Percentiles rank a stretch among this genome's conserved stretches.
These are phyloP conservation scores for Oppia nitens DNA, from an alignment of 1,140 invertebrate genomes.

Conservation along the genomic window DNA sequence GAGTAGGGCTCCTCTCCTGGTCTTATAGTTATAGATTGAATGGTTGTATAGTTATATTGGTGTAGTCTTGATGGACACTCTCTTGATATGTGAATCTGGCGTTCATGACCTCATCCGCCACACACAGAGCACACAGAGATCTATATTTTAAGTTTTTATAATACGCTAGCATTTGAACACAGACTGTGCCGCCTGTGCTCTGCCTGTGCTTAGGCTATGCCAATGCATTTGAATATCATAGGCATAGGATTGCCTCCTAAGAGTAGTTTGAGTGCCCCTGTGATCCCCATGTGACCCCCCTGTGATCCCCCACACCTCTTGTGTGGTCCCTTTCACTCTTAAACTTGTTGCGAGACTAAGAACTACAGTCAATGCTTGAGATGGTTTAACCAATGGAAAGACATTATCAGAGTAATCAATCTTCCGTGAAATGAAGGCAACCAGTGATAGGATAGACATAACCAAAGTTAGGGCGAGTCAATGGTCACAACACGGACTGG, in stretches of 20 bases:
- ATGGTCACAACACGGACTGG: background rate
- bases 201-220: no score
- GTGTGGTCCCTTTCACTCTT: background rate
- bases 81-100: background rate
- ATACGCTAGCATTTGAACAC: background rate
- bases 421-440: background rate
- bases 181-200: background rate
- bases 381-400: background rate
- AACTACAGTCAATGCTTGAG: background rate
- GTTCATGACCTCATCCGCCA: background rate
- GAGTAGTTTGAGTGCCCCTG: no score
- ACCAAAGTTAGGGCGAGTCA: background rate
- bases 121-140: background rate
- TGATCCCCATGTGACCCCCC: background rate
- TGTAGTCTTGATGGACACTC: background rate
- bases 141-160: background rate
- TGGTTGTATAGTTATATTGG: no score
- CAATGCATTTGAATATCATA: no score
- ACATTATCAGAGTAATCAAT: background rate
- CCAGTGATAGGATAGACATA: background rate
- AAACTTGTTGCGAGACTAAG: background rate
- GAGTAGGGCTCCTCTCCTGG: no score
- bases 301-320: background rate
- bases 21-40: no score
- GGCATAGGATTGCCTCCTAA: no score